These are phyloP conservation scores for Brachyptera risi DNA, from an alignment of 2,888 invertebrate species.

Conservation along the genomic window DNA sequence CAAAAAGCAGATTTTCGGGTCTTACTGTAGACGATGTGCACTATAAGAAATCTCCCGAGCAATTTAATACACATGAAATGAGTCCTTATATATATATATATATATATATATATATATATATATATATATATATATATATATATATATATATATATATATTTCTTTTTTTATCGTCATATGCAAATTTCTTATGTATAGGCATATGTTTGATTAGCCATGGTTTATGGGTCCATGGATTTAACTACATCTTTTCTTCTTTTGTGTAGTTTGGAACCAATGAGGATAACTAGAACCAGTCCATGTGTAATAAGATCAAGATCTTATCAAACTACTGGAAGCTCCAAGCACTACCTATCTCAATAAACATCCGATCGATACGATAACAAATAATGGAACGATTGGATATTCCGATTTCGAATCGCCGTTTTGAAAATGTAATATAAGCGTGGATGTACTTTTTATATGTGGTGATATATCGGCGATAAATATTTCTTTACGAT, in stretches of 20 bases:
- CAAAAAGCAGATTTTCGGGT: too few species aligned
- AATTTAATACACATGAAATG: too few species aligned
- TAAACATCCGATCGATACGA: too few species aligned
- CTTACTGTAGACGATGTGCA: too few species aligned
- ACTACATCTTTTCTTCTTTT: not conserved
- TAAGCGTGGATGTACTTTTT: not conserved
- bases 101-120: too few species aligned
- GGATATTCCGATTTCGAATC: too few species aligned
- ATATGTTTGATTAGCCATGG: not conserved
- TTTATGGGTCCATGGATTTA: not conserved
- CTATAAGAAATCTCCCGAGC: too few species aligned
- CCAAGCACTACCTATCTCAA: not conserved
- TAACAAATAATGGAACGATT: too few species aligned
- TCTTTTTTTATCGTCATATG: not conserved
- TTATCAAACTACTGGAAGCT: not conserved
- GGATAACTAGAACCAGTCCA: not conserved
- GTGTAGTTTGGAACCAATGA: not conserved
- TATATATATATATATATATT: too few species aligned
- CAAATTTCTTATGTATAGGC: not conserved
- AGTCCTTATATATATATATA: too few species aligned
- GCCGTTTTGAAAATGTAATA: not conserved
- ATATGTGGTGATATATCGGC: too few species aligned
- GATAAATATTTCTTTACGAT: slow-evolving; percentile 4
- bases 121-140: too few species aligned
- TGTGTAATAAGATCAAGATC: not conserved